Conservation (phyloP, 2,797 vertebrate genomes). For the Hippopotamyrus pictus region DNA sequence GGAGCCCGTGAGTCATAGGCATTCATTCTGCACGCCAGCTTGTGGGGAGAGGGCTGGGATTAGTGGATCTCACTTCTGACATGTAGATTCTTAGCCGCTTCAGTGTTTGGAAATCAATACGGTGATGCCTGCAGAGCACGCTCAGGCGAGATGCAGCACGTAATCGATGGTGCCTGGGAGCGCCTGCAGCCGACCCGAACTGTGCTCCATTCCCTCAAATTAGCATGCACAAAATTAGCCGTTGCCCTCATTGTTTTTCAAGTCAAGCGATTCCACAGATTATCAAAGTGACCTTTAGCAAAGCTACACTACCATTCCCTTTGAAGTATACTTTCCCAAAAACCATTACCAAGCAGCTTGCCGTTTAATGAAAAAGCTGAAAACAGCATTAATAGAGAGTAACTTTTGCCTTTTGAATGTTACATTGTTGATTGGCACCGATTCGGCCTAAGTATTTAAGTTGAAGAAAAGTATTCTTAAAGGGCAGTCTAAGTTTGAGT, state of each 20-base stretch:
- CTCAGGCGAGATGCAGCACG: neutral
- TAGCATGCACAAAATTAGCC: slow-evolving; percentile 29
- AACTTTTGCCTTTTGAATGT: neutral
- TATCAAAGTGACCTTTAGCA: slow-evolving; percentile 34
- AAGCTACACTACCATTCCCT: slow-evolving; percentile 12
- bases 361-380: slow-evolving; percentile 4
- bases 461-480: neutral
- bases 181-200: neutral
- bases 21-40: neutral
- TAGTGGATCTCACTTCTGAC: neutral
- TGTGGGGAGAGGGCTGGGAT: neutral
- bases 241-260: slow-evolving; percentile 29
- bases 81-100: neutral
- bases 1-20: neutral
- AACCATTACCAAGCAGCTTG: neutral
- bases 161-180: slow-evolving; percentile 7
- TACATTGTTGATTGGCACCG: slow-evolving; percentile 5
- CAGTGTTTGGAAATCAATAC: slow-evolving; percentile 13
- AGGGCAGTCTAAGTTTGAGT: neutral
- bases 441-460: neutral
- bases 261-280: slow-evolving; percentile 28
- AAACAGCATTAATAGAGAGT: slow-evolving; percentile 17
- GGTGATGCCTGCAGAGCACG: neutral
- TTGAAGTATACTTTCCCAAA: slow-evolving; percentile 25
- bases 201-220: slow-evolving; percentile 14